These are phyloP conservation scores for Pogonus chalceus DNA, from an alignment of 1,140 invertebrate genomes.

Conservation along the genomic window DNA sequence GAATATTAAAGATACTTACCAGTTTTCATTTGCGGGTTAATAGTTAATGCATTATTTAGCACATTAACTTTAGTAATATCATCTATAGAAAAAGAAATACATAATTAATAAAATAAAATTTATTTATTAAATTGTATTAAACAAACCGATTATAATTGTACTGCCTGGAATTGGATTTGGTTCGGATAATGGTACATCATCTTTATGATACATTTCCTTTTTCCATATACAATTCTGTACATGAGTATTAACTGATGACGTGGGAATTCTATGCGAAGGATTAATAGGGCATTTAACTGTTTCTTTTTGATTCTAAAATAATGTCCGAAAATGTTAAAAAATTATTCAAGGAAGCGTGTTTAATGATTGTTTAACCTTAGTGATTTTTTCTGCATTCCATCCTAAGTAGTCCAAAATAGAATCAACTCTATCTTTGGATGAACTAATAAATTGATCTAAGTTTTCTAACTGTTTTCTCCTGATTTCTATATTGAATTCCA, in stretches of 20 bases:
- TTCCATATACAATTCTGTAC: constrained; percentile 38
- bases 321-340: constrained; percentile 6
- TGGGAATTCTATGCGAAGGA: constrained; percentile 35
- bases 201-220: constrained; percentile 37
- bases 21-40: constrained; percentile 26
- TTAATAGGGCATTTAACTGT: constrained; percentile 37
- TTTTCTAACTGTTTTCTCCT: constrained; percentile 31
- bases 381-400: constrained; percentile 21
- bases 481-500: constrained; percentile 32
- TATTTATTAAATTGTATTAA: constrained; percentile 11
- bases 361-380: constrained; percentile 11
- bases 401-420: constrained; percentile 24
- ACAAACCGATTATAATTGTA: constrained; percentile 26
- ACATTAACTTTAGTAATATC: constrained; percentile 36
- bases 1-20: constrained; percentile 26
- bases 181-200: constrained; percentile 38
- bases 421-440: constrained; percentile 26
- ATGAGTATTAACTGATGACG: constrained; percentile 34
- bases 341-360: constrained; percentile 7
- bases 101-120: constrained; percentile 10
- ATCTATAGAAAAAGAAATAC: constrained; percentile 31
- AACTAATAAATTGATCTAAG: constrained; percentile 30
- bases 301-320: constrained; percentile 13
- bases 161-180: constrained; percentile 21
- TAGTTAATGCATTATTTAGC: constrained; percentile 27